Percentiles rank a stretch among this genome's conserved stretches.
These are phyloP conservation scores for Dendrolimus punctatus DNA, from an alignment of 1,140 invertebrate species.

Conservation along the genomic window DNA sequence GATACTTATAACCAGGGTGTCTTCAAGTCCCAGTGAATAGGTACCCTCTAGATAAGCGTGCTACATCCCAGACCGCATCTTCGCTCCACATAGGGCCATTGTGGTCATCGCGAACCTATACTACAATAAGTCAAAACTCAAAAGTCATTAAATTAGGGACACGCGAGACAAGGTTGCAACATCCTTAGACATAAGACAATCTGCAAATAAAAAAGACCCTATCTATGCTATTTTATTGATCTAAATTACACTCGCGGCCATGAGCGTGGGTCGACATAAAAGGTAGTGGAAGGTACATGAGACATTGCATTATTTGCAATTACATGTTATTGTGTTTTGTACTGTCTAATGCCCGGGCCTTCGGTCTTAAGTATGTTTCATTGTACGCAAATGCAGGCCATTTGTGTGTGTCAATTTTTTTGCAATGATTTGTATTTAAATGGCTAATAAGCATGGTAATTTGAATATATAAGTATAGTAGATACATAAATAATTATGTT, in stretches of 20 bases:
- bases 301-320: conserved; percentile 69
- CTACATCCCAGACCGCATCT: no score
- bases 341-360: conserved; percentile 48
- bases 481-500: neutral
- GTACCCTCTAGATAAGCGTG: no score
- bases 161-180: no score
- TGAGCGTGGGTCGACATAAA: conserved; percentile 50
- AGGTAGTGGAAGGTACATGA: conserved; percentile 51
- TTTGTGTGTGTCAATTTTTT: conserved; percentile 57
- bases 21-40: no score
- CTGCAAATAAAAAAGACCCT: no score
- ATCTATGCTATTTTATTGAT: no score
- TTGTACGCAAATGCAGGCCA: conserved; percentile 59
- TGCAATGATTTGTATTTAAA: conserved; percentile 20
- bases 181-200: no score
- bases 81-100: no score
- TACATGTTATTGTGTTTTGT: conserved; percentile 67
- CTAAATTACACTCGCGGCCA: neutral
- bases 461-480: neutral
- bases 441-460: neutral
- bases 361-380: conserved; percentile 45
- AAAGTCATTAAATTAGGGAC: no score
- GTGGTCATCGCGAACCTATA: no score
- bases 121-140: no score
- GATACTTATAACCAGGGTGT: no score